Evolutionary conservation across 2,888 invertebrate species (phyloP).

Genomic region (Lissocephala sabroskyi): DNA sequence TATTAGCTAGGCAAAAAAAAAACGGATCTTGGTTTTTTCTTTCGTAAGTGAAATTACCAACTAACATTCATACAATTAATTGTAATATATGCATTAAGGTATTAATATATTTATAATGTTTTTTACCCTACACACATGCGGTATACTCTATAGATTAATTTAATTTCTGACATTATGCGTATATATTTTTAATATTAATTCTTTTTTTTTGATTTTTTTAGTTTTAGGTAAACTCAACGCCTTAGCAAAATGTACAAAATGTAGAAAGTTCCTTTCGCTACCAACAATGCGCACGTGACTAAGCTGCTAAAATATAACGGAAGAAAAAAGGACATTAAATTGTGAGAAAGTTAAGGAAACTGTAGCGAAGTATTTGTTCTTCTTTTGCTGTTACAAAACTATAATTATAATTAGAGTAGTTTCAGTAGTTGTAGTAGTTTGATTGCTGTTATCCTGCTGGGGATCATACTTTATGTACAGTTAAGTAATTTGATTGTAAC

Average conservation of each 20-base stretch:
- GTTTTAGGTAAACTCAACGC: too few species aligned
- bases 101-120: constrained; percentile 20
- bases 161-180: too few species aligned
- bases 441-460: too few species aligned
- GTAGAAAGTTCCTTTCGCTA: constrained; percentile 5
- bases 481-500: neutral
- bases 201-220: neutral
- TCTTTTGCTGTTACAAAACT: neutral
- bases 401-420: neutral
- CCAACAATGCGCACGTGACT: constrained; percentile 55
- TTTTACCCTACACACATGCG: too few species aligned
- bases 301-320: constrained; percentile 27
- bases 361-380: too few species aligned
- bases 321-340: constrained; percentile 1
- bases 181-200: constrained; percentile 28
- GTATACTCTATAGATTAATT: too few species aligned
- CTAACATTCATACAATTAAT: constrained; percentile 46
- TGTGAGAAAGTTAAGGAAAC: neutral
- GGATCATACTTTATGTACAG: constrained; percentile 2
- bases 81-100: constrained; percentile 11
- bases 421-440: too few species aligned
- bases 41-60: constrained; percentile 34
- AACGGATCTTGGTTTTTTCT: constrained; percentile 16
- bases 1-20: constrained; percentile 57
- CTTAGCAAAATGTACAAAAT: too few species aligned